Evolutionary conservation across 1,140 invertebrate species (phyloP).

Genomic region (Maniola jurtina): DNA sequence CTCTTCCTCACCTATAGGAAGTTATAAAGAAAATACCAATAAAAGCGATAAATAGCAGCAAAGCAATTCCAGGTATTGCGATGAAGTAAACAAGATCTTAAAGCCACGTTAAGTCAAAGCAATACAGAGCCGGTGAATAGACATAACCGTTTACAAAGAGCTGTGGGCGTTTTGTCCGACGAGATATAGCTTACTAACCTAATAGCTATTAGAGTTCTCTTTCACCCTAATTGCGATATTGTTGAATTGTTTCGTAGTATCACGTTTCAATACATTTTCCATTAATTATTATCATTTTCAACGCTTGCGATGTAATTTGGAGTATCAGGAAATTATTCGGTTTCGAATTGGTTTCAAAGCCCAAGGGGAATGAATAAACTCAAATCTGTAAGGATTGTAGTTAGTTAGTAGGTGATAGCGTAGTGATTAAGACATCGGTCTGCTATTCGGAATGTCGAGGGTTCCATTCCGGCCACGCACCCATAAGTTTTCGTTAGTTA

Average conservation of each 20-base stretch:
- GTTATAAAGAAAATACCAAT: not conserved
- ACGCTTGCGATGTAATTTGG: not conserved
- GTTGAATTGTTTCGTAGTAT: conserved; percentile 9
- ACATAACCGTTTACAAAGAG: conserved; percentile 29
- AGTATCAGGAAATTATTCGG: not conserved
- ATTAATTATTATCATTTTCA: conserved; percentile 1
- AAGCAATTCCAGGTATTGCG: conserved; percentile 7
- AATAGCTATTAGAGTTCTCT: conserved; percentile 25
- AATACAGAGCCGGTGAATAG: conserved; percentile 29
- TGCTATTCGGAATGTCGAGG: no score
- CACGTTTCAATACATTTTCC: not conserved
- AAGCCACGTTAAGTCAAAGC: conserved; percentile 23
- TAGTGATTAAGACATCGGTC: no score
- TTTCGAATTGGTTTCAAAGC: not conserved
- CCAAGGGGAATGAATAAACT: no score
- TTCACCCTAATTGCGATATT: conserved; percentile 9
- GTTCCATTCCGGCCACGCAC: no score
- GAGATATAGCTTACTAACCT: conserved; percentile 32
- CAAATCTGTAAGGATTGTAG: no score
- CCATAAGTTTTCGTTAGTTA: no score
- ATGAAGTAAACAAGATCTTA: conserved; percentile 16
- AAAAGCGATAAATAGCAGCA: conserved; percentile 3
- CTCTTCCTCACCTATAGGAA: not conserved
- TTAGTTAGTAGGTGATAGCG: not conserved
- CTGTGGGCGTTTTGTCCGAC: conserved; percentile 30